Conservation (phyloP, 2,888 invertebrate genomes). For the Zaprionus obscuricornis region DNA sequence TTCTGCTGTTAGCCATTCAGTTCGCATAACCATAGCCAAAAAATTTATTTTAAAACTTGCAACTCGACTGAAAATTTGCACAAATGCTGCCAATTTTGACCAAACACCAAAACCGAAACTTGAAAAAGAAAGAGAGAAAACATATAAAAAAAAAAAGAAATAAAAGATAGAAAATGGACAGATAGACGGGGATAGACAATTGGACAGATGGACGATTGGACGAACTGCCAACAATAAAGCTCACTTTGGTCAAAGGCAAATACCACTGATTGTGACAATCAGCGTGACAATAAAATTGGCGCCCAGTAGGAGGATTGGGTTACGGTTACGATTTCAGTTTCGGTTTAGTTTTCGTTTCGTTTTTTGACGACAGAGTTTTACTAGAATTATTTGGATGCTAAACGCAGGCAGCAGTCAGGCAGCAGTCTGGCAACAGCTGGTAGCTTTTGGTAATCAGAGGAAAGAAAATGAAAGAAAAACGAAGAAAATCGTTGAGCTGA, state of each 20-base stretch:
- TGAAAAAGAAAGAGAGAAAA: constrained; percentile 3
- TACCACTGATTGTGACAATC: constrained; percentile 76
- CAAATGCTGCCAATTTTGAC: constrained; percentile 50
- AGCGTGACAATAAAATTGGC: constrained; percentile 70
- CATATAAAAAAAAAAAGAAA: constrained; percentile 13
- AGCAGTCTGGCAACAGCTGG: constrained; percentile 10
- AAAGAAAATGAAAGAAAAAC: constrained; percentile 5
- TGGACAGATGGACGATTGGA: too few relatives aligned
- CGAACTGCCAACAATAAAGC: constrained; percentile 59
- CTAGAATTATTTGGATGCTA: constrained; percentile 34
- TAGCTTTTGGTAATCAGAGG: constrained; percentile 32
- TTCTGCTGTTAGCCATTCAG: constrained; percentile 8
- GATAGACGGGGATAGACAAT: too few relatives aligned
- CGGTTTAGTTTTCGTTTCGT: constrained; percentile 18
- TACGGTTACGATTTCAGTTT: constrained; percentile 11
- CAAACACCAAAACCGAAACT: constrained; percentile 22
- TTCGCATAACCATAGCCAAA: constrained; percentile 43
- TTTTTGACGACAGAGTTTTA: constrained; percentile 13
- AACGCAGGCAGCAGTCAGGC: constrained; percentile 62
- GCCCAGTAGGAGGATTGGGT: constrained; percentile 40
- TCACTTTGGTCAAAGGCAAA: constrained; percentile 68
- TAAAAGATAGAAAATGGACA: too few relatives aligned
- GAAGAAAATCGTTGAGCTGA: constrained; percentile 7
- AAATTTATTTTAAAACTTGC: constrained; percentile 64
- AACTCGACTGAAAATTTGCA: constrained; percentile 41